A percentile compares a stretch with the other conserved stretches of the same genome.
Evolutionary conservation across 2,797 vertebrate genomes (phyloP).

Genomic region (Picus viridis): DNA sequence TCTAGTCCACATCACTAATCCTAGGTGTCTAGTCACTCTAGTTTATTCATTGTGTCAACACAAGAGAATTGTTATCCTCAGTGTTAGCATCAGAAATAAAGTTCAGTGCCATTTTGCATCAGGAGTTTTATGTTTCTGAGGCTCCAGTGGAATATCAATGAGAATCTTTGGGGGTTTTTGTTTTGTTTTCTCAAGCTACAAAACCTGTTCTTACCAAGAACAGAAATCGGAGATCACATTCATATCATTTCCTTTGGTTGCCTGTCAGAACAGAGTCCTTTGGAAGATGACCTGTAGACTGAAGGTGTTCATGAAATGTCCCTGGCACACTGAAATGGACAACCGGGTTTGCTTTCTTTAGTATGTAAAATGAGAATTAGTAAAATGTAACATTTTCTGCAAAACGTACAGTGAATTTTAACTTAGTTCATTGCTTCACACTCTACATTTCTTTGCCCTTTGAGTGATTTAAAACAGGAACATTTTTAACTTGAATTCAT

Average conservation of each 20-base stretch:
- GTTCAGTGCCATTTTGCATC: not conserved
- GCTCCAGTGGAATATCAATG: not conserved
- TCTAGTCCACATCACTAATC: not conserved
- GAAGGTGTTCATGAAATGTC: not conserved
- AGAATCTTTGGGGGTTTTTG: not conserved
- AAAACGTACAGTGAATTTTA: not conserved
- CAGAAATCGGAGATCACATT: conserved; percentile 29
- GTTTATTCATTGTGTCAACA: not conserved
- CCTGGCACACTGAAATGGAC: not conserved
- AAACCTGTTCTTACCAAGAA: conserved; percentile 8
- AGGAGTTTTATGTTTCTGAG: not conserved
- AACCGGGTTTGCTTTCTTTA: not conserved
- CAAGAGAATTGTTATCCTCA: not conserved
- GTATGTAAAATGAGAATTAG: not conserved
- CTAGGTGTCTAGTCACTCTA: not conserved
- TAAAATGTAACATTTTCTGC: not conserved
- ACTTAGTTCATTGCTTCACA: not conserved
- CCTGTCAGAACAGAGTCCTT: conserved; percentile 25
- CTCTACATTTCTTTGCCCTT: not conserved
- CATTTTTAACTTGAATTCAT: conserved; percentile 18
- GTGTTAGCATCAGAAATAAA: conserved; percentile 1
- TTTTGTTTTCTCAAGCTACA: not conserved
- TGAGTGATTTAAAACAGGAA: conserved; percentile 1
- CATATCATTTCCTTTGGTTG: not conserved
- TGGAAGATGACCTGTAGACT: not conserved